Conservation (phyloP, 2,888 invertebrate species). For the Pedicia rivosa region DNA sequence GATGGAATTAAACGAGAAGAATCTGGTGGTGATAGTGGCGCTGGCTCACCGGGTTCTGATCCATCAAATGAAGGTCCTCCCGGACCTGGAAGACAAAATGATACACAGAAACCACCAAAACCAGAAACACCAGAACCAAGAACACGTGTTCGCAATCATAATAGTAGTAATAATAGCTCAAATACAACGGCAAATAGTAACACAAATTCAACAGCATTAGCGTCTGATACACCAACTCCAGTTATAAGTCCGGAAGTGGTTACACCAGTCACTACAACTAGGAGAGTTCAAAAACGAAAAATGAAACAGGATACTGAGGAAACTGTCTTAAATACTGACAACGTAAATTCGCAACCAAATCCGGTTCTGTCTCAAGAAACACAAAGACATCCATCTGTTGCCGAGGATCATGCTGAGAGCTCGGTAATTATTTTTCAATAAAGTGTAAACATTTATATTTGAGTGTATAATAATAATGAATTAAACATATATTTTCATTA, state of each 20-base stretch:
- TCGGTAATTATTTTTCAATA: too few relatives aligned
- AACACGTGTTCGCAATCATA: slow-evolving; percentile 21
- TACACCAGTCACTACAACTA: slow-evolving; percentile 14
- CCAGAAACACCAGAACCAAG: slow-evolving; percentile 21
- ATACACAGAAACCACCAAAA: slow-evolving; percentile 31
- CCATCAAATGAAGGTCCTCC: slow-evolving; percentile 31
- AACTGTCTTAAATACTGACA: slow-evolving; percentile 16
- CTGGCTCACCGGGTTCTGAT: slow-evolving; percentile 77
- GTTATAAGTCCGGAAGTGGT: slow-evolving; percentile 7
- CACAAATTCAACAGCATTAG: slow-evolving; percentile 19
- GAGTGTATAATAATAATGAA: too few relatives aligned
- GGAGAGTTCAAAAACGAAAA: slow-evolving; percentile 44
- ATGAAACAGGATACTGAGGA: slow-evolving; percentile 33
- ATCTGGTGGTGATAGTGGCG: slow-evolving; percentile 57
- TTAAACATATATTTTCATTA: too few relatives aligned
- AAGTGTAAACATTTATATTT: too few relatives aligned
- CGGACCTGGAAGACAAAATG: slow-evolving; percentile 28
- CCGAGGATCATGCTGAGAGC: slow-evolving; percentile 31
- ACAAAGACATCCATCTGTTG: slow-evolving; percentile 26
- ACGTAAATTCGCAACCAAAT: too few relatives aligned
- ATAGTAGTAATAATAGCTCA: slow-evolving; percentile 14
- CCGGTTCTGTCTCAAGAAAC: slow-evolving; percentile 29
- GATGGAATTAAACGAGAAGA: slow-evolving; percentile 71
- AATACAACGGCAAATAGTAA: slow-evolving; percentile 11
- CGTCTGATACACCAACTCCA: slow-evolving; percentile 18